Evolutionary conservation across 1,140 invertebrate species (phyloP).

Genomic region (Papilio polytes): DNA sequence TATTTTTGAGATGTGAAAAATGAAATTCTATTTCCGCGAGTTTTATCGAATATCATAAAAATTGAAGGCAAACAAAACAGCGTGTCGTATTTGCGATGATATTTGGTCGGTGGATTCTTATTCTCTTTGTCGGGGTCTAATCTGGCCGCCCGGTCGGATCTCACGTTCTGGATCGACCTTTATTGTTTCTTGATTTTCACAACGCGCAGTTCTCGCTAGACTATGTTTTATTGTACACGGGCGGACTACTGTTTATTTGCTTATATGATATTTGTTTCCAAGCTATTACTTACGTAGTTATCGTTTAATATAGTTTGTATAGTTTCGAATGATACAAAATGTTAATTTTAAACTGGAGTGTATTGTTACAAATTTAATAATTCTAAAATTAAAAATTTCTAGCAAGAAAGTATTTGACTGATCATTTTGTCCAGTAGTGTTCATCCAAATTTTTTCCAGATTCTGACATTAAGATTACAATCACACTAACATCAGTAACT

Average conservation of each 20-base stretch:
- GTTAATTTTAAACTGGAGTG: too few species aligned
- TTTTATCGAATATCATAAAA: constrained; percentile 72
- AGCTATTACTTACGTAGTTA: neutral
- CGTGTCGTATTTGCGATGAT: constrained; percentile 72
- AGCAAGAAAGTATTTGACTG: neutral
- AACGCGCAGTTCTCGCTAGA: constrained; percentile 39
- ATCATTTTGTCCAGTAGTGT: neutral
- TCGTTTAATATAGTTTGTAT: neutral
- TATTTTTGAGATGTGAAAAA: constrained; percentile 45
- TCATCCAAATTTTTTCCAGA: neutral
- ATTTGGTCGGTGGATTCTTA: constrained; percentile 73
- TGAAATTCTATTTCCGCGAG: constrained; percentile 54
- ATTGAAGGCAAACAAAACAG: constrained; percentile 73
- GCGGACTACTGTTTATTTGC: neutral
- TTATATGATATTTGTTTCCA: neutral
- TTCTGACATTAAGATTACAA: neutral
- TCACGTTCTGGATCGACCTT: constrained; percentile 68
- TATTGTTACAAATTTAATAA: neutral
- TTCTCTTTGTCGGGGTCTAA: constrained; percentile 72
- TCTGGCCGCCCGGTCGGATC: constrained; percentile 62
- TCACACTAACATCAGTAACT: neutral
- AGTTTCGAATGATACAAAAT: too few species aligned
- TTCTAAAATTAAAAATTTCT: too few species aligned
- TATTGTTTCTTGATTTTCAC: constrained; percentile 76
- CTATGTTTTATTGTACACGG: constrained; percentile 14